phyloP scores from a whole-genome alignment of 2,797 vertebrate genomes.

The Eospalax fontanierii region DNA sequence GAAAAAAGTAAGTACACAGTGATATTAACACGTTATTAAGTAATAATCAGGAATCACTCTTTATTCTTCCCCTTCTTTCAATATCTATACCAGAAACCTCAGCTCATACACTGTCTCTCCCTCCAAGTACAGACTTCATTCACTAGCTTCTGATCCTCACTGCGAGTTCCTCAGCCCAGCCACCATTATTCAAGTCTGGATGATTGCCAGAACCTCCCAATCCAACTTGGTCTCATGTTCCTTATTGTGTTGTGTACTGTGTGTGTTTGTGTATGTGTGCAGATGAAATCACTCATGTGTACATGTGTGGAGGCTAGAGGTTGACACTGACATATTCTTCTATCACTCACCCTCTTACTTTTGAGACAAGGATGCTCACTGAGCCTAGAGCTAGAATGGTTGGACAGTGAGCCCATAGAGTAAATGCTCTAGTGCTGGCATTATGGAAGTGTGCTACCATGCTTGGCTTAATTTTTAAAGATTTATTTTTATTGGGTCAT shows the following conservation, averaged over 20 bases:
- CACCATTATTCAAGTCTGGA: too few relatives aligned
- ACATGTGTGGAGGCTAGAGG: neutral
- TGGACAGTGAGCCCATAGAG: neutral
- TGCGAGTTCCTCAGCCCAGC: too few relatives aligned
- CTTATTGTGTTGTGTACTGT: too few relatives aligned
- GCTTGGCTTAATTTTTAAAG: too few relatives aligned
- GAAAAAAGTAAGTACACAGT: neutral
- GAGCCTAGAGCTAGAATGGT: neutral
- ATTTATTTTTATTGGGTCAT: too few relatives aligned
- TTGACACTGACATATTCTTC: neutral
- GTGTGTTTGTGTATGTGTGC: neutral
- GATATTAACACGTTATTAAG: neutral
- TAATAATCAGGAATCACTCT: neutral
- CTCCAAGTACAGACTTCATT: too few relatives aligned
- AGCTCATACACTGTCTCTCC: neutral
- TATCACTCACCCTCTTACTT: neutral
- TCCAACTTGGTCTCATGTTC: too few relatives aligned
- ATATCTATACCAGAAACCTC: neutral
- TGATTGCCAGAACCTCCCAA: fast-evolving
- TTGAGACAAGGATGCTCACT: neutral
- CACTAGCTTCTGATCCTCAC: too few relatives aligned
- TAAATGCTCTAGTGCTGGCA: too few relatives aligned
- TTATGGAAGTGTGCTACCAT: too few relatives aligned
- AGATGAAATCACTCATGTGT: neutral
- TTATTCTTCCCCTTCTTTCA: neutral